These are phyloP conservation scores for Agrilus mali DNA, from an alignment of 2,888 invertebrate genomes.

Conservation along the genomic window DNA sequence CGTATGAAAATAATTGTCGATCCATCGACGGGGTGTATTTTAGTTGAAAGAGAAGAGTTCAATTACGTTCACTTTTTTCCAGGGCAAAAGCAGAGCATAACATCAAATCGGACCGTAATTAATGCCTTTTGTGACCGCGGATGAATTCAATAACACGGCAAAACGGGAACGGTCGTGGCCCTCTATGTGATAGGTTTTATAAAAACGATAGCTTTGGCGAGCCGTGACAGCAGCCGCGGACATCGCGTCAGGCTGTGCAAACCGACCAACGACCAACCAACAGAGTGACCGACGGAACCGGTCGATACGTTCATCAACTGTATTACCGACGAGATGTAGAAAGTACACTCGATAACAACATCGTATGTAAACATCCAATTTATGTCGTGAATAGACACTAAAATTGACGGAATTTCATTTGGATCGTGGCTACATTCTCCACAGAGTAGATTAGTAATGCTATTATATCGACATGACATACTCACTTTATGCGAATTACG, in stretches of 20 bases:
- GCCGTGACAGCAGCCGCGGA: slow-evolving; percentile 9
- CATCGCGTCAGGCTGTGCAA: no score
- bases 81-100: no score
- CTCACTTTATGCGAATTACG: no score
- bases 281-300: slow-evolving; percentile 18
- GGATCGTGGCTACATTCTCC: slow-evolving; percentile 1
- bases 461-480: no score
- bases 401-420: slow-evolving; percentile 2
- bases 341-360: slow-evolving; percentile 19
- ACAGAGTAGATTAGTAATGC: not conserved
- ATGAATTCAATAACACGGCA: slow-evolving; percentile 29
- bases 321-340: slow-evolving; percentile 24
- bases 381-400: not conserved
- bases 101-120: slow-evolving; percentile 21
- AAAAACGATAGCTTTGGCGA: slow-evolving; percentile 13
- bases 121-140: slow-evolving; percentile 28
- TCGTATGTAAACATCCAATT: not conserved
- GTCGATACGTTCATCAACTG: slow-evolving; percentile 27
- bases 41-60: no score
- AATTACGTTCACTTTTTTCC: no score
- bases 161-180: slow-evolving; percentile 18
- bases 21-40: no score
- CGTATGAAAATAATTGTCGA: no score
- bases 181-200: slow-evolving; percentile 16
- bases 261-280: no score